phyloP scores from a whole-genome alignment of 2,113 vertebrate species.

The Eurystomus gularis region DNA sequence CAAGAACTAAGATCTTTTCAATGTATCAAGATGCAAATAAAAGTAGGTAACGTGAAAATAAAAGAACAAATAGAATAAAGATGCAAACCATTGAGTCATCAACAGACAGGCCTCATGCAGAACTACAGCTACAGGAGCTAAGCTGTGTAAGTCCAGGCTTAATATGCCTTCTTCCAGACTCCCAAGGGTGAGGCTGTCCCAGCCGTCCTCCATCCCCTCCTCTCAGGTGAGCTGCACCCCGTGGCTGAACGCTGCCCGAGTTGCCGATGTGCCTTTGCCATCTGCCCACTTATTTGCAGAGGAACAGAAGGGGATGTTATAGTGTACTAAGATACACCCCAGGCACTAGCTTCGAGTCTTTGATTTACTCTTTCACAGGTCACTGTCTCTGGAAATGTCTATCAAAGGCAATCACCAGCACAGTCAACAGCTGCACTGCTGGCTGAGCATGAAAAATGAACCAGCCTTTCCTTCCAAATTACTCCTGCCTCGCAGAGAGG shows the following conservation, averaged over 20 bases:
- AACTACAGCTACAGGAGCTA: neutral
- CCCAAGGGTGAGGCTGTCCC: neutral
- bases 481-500: neutral
- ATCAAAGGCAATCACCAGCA: neutral
- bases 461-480: neutral
- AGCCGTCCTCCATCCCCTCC: neutral
- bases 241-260: neutral
- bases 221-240: neutral
- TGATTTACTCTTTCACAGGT: slow-evolving; percentile 33
- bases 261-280: neutral
- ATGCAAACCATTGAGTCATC: neutral
- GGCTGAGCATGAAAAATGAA: slow-evolving; percentile 3
- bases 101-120: neutral
- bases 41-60: neutral
- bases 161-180: neutral
- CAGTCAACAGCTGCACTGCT: neutral
- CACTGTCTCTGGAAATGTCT: slow-evolving; percentile 2
- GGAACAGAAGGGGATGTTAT: neutral
- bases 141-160: neutral
- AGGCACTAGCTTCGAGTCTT: neutral
- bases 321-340: neutral
- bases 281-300: neutral
- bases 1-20: neutral
- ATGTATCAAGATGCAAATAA: neutral
- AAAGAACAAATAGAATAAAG: neutral